phyloP scores from a whole-genome alignment of 1,140 invertebrate genomes.

The Drosophila kurseongensis region DNA sequence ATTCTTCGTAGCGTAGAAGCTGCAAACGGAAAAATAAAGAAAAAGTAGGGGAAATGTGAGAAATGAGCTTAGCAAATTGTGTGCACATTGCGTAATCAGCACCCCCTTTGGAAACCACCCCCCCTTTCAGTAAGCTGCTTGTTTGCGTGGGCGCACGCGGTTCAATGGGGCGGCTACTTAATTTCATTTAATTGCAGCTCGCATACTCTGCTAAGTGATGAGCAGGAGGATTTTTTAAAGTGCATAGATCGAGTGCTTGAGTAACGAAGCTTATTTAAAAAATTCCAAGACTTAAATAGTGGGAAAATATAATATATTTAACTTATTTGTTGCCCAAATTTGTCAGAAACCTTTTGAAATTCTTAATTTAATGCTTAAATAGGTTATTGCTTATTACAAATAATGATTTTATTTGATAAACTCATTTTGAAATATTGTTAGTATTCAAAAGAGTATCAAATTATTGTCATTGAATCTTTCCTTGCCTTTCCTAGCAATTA shows the following conservation, averaged over 20 bases:
- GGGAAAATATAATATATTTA: background rate
- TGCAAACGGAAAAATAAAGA: slow-evolving; percentile 30
- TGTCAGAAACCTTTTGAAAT: background rate
- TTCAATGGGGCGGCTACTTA: slow-evolving; percentile 64
- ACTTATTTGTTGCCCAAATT: background rate
- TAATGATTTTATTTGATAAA: no score
- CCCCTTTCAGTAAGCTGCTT: slow-evolving; percentile 26
- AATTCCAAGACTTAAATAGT: background rate
- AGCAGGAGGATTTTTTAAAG: background rate
- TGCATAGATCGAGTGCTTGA: background rate
- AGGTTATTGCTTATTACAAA: no score
- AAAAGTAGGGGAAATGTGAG: slow-evolving; percentile 6
- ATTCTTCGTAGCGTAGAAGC: slow-evolving; percentile 46
- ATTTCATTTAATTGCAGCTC: slow-evolving; percentile 55
- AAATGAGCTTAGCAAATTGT: slow-evolving; percentile 57
- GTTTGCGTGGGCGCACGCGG: slow-evolving; percentile 50
- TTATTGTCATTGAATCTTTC: background rate
- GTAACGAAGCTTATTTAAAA: background rate
- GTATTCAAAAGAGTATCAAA: slow-evolving; percentile 2
- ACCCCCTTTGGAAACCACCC: slow-evolving; percentile 2
- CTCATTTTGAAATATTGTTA: background rate
- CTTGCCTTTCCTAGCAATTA: background rate
- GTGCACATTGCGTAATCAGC: slow-evolving; percentile 46
- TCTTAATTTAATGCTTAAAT: no score
- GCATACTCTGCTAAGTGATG: slow-evolving; percentile 14